Conservation (phyloP, 2,888 invertebrate species). For the Stenoptilia bipunctidactyla region DNA sequence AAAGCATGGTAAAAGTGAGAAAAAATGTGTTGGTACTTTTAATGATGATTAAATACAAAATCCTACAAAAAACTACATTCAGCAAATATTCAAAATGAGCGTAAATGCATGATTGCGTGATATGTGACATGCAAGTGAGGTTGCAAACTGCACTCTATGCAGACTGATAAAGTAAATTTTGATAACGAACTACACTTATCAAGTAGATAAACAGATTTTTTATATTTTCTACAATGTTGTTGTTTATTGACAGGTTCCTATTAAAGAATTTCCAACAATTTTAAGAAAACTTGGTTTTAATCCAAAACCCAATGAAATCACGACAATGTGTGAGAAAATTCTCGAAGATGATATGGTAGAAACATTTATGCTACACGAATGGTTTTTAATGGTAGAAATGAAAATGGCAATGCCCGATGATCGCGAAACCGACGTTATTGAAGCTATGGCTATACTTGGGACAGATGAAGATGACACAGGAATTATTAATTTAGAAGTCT, state of each 20-base stretch:
- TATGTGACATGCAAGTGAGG: too few species aligned
- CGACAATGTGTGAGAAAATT: conserved; percentile 3
- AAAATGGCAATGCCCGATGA: conserved; percentile 14
- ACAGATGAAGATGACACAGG: conserved; percentile 27
- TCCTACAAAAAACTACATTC: too few species aligned
- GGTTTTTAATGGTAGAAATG: conserved; percentile 26
- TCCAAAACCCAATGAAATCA: conserved; percentile 25
- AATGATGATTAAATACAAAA: too few species aligned
- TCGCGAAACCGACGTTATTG: not conserved
- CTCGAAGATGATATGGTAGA: not conserved
- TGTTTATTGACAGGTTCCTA: not conserved
- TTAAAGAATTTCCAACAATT: conserved; percentile 23
- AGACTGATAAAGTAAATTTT: too few species aligned
- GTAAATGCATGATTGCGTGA: too few species aligned
- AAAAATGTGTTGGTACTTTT: too few species aligned
- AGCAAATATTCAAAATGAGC: too few species aligned
- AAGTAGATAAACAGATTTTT: too few species aligned
- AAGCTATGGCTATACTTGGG: conserved; percentile 17
- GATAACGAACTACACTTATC: too few species aligned
- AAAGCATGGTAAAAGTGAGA: too few species aligned
- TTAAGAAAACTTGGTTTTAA: conserved; percentile 29
- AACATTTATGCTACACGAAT: not conserved
- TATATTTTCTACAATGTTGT: too few species aligned
- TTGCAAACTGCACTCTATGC: too few species aligned
- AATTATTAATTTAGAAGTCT: conserved; percentile 1